These are phyloP conservation scores for Nipponacmea schrenckii DNA, from an alignment of 2,888 invertebrate species.

Conservation along the genomic window DNA sequence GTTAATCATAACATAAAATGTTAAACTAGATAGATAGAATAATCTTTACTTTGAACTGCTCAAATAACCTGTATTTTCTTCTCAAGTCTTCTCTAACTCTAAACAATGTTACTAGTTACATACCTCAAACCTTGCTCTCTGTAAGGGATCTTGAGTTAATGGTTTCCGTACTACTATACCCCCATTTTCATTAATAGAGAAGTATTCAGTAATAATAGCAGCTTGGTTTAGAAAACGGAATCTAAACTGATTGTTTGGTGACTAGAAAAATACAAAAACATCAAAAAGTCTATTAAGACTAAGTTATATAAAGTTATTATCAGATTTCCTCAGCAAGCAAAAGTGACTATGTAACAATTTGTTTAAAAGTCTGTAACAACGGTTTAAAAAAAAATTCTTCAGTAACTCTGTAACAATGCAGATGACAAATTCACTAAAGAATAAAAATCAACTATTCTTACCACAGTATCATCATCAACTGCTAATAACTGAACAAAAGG, in stretches of 20 bases:
- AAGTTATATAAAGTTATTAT: too few species aligned
- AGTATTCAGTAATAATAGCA: conserved; percentile 42
- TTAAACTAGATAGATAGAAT: too few species aligned
- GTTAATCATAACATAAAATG: too few species aligned
- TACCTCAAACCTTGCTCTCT: conserved; percentile 60
- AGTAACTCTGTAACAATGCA: too few species aligned
- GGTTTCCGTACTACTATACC: conserved; percentile 35
- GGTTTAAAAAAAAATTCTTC: too few species aligned
- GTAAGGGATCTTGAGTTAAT: conserved; percentile 19
- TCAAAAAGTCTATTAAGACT: background rate
- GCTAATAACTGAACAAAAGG: conserved; percentile 48
- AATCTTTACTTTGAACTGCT: too few species aligned
- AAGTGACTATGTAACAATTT: too few species aligned
- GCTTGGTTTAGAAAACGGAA: conserved; percentile 48
- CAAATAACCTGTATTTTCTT: too few species aligned
- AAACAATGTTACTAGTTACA: conserved; percentile 12
- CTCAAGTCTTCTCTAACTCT: too few species aligned
- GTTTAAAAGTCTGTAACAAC: too few species aligned
- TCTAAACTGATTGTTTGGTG: conserved; percentile 54
- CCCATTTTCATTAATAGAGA: conserved; percentile 49
- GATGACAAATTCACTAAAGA: too few species aligned
- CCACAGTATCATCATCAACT: conserved; percentile 47
- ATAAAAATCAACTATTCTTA: conserved; percentile 25
- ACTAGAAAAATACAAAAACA: conserved; percentile 35
- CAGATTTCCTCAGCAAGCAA: too few species aligned